Base-by-base conservation (phyloP, 2,113 vertebrate species). In the Opisthocomus hoazin region DNA sequence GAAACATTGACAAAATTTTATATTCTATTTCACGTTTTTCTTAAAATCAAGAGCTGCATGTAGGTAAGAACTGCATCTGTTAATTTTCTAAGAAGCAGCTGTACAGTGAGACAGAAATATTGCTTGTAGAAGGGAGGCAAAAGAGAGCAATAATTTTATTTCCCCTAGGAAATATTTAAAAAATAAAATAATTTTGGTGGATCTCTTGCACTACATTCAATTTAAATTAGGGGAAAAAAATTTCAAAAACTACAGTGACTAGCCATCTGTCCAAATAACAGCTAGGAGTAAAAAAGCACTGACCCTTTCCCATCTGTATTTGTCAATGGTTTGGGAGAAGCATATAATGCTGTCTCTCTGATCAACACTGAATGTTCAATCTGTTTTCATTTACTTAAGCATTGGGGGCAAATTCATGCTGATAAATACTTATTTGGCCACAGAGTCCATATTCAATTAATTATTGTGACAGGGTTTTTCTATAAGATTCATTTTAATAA, bases 261-360 rank as follows among this genome's bases (percentile, higher is more conserved):
- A 65, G 20, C 93, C 94, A 96, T 97, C 96, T 96, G 94, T 96
- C 93, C 84, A 94, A 95, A 82, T 56, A 96, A 74, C 53, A 89
- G 32, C 57, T 36, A 88, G 34, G 61, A 95, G 93, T 91, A 77
- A 77, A 91, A 96, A 87, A 69, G 39, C 53, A 63, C 19, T 96
- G 95, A 92, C 78, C 81, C 50, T 79, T 87, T 90, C 65, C 84
- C 76, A 78, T 92, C 68, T 92, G 86, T 92, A 93, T 94, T 97
- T 95, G 26, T 85, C 88, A 92, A 2, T 93, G 57, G 48, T 86
- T 93, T 94, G 74, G 23, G 37, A 78, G 61, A 90, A 94, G 30
- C 53, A 82, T 34, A 87, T 82, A 32, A 71, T 26, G 27, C 34
- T 79, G 17, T 53, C 30, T 76, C 56, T 83, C 43, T 89, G 68